Evolutionary conservation across 2,113 vertebrate species (phyloP).

Genomic region (Trichechus manatus): DNA sequence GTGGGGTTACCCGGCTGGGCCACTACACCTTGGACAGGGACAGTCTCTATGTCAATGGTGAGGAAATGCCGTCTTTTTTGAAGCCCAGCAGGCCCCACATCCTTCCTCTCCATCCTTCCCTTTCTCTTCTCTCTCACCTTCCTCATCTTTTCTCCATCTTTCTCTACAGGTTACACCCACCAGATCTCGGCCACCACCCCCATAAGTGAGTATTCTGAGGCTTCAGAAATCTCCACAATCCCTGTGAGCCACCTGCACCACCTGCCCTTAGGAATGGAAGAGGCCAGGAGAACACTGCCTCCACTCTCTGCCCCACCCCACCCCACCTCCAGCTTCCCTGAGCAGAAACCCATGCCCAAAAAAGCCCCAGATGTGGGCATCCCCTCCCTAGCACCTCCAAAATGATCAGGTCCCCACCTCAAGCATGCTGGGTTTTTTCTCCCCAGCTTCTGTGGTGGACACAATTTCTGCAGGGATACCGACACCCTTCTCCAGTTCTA

Average conservation of each 20-base stretch:
- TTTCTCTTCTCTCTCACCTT: neutral
- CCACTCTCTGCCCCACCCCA: neutral
- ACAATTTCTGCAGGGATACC: conserved; percentile 57
- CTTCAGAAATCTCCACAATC: neutral
- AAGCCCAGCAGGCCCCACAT: no score
- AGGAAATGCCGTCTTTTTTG: neutral
- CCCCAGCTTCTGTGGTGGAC: conserved; percentile 66
- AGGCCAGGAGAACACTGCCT: neutral
- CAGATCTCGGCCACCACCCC: neutral
- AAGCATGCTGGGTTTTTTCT: neutral
- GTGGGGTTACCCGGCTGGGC: conserved; percentile 22
- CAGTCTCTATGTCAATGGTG: conserved; percentile 68
- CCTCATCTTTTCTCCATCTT: neutral
- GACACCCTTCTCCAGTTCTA: neutral
- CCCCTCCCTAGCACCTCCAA: neutral
- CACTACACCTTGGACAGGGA: conserved; percentile 40
- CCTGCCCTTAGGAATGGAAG: neutral
- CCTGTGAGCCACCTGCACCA: neutral
- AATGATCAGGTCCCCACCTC: conserved; percentile 67
- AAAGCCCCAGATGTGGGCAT: neutral
- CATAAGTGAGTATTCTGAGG: conserved; percentile 16
- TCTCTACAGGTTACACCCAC: conserved; percentile 41
- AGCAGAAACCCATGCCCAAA: neutral
- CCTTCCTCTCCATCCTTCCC: no score
- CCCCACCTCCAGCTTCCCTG: neutral